phyloP scores from a whole-genome alignment of 2,113 vertebrate genomes.

The Chamaetylas fuelleborni region DNA sequence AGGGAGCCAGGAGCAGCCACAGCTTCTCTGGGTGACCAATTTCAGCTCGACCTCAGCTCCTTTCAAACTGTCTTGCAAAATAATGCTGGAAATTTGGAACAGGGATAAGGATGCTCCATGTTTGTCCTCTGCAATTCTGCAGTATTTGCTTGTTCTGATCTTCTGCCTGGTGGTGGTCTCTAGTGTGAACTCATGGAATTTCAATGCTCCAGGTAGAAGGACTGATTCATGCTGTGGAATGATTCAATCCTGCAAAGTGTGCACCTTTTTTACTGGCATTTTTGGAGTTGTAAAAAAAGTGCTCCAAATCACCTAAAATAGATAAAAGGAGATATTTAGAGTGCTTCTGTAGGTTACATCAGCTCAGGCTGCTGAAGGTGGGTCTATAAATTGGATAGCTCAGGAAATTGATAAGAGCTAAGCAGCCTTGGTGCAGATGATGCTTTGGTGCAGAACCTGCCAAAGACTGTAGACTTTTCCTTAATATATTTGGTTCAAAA shows the following conservation, averaged over 20 bases:
- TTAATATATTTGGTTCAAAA: neutral
- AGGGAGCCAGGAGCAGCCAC: neutral
- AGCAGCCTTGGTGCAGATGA: neutral
- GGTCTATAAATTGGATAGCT: neutral
- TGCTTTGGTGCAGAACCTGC: neutral
- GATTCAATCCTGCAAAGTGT: neutral
- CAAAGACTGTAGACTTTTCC: neutral
- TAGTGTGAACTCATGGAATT: neutral
- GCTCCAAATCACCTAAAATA: neutral
- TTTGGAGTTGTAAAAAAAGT: neutral
- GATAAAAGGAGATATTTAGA: neutral
- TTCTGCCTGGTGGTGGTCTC: neutral
- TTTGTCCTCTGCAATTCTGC: neutral
- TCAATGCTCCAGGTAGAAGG: neutral
- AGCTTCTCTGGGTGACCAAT: neutral
- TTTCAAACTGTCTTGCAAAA: neutral
- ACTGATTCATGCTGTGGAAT: neutral
- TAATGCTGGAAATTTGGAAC: neutral
- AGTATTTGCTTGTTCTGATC: neutral
- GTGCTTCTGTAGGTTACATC: neutral
- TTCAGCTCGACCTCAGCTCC: neutral
- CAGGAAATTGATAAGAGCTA: neutral
- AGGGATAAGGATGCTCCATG: neutral
- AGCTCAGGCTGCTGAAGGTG: neutral
- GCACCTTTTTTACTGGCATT: neutral